Evolutionary conservation across 2,113 vertebrate species (phyloP).

Genomic region (Centropus unirufus): DNA sequence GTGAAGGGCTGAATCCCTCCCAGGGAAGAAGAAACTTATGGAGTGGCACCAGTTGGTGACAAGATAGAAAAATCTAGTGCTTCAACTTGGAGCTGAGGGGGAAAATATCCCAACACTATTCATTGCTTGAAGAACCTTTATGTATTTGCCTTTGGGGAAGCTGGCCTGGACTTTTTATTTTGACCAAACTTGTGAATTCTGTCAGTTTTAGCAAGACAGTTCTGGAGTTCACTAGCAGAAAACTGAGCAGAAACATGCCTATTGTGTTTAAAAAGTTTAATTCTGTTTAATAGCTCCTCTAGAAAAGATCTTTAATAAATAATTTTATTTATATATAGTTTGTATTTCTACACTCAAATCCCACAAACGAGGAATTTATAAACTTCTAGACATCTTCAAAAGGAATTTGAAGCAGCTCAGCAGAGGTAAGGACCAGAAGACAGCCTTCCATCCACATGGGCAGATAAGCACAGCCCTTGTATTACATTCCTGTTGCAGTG

Average conservation of each 20-base stretch:
- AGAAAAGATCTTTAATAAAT: neutral
- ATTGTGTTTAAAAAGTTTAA: neutral
- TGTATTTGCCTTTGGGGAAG: neutral
- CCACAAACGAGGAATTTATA: neutral
- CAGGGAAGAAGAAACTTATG: rapidly evolving
- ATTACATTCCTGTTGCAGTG: neutral
- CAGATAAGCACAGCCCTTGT: neutral
- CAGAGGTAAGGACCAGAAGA: neutral
- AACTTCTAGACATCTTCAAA: neutral
- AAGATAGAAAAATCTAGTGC: rapidly evolving
- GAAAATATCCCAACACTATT: neutral
- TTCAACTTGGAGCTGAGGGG: neutral
- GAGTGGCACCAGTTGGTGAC: neutral
- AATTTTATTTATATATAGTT: neutral
- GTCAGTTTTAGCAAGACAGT: neutral
- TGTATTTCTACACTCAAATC: neutral
- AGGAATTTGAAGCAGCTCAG: neutral
- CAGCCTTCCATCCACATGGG: rapidly evolving
- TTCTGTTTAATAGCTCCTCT: neutral
- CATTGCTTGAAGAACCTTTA: rapidly evolving
- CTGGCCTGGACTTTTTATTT: neutral
- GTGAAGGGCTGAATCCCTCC: rapidly evolving
- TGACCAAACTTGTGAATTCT: neutral
- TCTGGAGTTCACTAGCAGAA: neutral
- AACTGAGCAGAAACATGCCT: neutral